A percentile compares a stretch with the other conserved stretches of the same genome.
phyloP scores from a whole-genome alignment of 2,888 invertebrate genomes.

The Harpalus rufipes region DNA sequence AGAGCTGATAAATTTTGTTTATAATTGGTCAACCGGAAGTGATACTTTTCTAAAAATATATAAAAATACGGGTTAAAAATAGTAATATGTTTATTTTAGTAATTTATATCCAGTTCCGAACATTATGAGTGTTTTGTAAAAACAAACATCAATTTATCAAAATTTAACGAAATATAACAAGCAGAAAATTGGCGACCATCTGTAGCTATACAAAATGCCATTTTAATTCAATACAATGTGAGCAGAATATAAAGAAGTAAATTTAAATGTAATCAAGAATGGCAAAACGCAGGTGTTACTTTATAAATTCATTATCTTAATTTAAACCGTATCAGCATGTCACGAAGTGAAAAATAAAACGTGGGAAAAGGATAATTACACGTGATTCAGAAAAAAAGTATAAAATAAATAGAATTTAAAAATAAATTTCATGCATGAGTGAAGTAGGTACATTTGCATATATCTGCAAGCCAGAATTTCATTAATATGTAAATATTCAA shows the following conservation, averaged over 20 bases:
- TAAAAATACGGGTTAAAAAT: too few species aligned
- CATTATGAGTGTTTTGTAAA: too few species aligned
- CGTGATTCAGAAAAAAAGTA: constrained; percentile 51
- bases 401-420: constrained; percentile 56
- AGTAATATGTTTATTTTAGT: too few species aligned
- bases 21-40: too few species aligned
- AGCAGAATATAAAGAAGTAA: constrained; percentile 3
- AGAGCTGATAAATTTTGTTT: too few species aligned
- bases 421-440: constrained; percentile 60
- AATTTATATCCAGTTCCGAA: too few species aligned
- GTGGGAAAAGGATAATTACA: constrained; percentile 48
- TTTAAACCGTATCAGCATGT: constrained; percentile 8
- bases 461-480: constrained; percentile 58
- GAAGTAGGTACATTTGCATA: constrained; percentile 51
- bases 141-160: too few species aligned
- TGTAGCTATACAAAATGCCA: not conserved
- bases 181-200: not conserved
- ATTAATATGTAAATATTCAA: constrained; percentile 62
- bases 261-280: constrained; percentile 5
- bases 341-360: constrained; percentile 26
- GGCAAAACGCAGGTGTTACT: constrained; percentile 21
- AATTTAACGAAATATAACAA: not conserved
- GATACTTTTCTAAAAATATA: too few species aligned
- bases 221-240: not conserved
- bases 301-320: constrained; percentile 36